phyloP scores from a whole-genome alignment of 2,113 vertebrate genomes.

The Pygoscelis adeliae region DNA sequence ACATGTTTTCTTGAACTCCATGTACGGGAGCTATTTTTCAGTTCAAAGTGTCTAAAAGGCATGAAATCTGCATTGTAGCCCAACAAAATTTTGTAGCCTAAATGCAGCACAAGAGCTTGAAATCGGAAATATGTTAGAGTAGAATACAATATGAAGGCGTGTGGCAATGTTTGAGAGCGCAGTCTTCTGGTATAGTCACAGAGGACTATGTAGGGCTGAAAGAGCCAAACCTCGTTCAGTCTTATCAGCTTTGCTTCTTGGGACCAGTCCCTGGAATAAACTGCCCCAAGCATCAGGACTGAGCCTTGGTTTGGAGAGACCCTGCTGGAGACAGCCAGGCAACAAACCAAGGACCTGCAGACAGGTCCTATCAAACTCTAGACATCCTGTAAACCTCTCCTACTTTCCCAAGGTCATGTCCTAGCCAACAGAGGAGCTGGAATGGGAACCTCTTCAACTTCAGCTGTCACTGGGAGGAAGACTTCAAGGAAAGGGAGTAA shows the following conservation, averaged over 20 bases:
- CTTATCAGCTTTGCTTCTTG: neutral
- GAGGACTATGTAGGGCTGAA: neutral
- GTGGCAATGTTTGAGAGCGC: fast-evolving
- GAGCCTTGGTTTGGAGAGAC: neutral
- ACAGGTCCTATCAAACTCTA: neutral
- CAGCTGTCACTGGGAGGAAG: neutral
- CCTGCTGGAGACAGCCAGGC: neutral
- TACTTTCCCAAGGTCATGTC: neutral
- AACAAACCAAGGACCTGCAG: neutral
- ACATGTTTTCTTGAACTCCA: neutral
- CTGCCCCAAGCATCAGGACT: neutral
- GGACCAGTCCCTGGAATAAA: neutral
- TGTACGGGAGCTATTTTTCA: neutral
- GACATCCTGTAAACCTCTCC: neutral
- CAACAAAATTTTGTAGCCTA: neutral
- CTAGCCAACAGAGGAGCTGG: neutral
- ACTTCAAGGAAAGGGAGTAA: neutral
- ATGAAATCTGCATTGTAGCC: neutral
- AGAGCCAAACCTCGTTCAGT: neutral
- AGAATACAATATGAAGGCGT: neutral
- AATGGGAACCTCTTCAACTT: neutral
- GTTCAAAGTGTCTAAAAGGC: neutral
- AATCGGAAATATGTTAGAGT: fast-evolving
- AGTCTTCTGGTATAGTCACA: neutral
- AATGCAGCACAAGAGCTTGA: neutral